Evolutionary conservation across 2,113 vertebrate species (phyloP), one percentile per base, ranked within the genome.

Genomic region (Galemys pyrenaicus): DNA sequence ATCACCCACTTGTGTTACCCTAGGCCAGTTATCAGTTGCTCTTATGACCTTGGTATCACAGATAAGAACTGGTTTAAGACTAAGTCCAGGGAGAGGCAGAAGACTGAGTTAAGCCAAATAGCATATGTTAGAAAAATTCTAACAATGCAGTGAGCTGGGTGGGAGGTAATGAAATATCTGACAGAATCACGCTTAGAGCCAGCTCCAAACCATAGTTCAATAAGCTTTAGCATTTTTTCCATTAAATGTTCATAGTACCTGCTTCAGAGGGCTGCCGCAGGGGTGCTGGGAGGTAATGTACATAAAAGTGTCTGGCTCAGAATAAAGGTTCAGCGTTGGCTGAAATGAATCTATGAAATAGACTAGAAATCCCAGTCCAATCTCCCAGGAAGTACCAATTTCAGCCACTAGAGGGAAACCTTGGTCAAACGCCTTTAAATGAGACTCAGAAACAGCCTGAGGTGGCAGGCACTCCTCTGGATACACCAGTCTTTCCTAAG

Each of bases 331-430:
- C 37, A 35, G 5, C 13, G 28, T 51, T 37, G 64, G 49, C 5
- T 60, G 24, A 83, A 8, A 35, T 6, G 6, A 87, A 35, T 81
- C 74, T 58, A 13, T 12, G 65, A 82, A 95, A 56, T 2, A 32
- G 26, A 62, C 46, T 17, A 75, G 81, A 86, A 83, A 90, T 74
- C 37, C 44, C 58, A 79, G 9, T 12, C 58, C 84, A 75, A 41
- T 49, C 54, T 70, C 46, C 20, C 78, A 75, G 78, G 74, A 95
- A 94, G 84, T 95, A 91, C 92, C 95, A 93, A 58, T 28, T 79
- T 68, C 67, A 3, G 56, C 70, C 97, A 96, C 96, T 87, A 96
- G 95, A 68, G 94, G 96, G 92, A 2, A 41, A 4, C 39, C 62
- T 77, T 71, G 15, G 46, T 35, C 74, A 30, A 75, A 49, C 6